phyloP scores from a whole-genome alignment of 2,888 invertebrate genomes.

The Eudasyphora cyanicolor region DNA sequence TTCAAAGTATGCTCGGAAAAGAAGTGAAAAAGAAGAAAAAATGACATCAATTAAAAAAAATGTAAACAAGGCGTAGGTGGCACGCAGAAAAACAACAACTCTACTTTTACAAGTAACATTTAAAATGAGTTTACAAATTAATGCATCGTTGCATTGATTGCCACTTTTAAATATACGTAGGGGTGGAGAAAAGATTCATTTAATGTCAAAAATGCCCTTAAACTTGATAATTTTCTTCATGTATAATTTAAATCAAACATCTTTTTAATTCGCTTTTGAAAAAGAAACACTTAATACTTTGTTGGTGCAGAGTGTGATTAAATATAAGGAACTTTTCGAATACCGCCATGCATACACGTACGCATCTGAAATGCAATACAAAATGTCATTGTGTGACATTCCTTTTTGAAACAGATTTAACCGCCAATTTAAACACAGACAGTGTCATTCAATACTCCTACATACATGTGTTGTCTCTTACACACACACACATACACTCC shows the following conservation, averaged over 20 bases:
- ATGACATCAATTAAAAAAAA: conserved; percentile 7
- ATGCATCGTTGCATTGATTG: conserved; percentile 77
- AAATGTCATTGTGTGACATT: conserved; percentile 38
- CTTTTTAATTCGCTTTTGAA: no score
- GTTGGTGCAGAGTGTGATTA: no score
- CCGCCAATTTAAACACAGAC: conserved; percentile 57
- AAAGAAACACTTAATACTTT: no score
- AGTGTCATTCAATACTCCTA: conserved; percentile 14
- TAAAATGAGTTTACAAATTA: conserved; percentile 71
- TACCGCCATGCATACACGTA: background rate
- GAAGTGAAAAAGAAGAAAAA: background rate
- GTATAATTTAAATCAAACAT: no score
- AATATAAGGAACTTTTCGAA: no score
- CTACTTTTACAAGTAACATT: conserved; percentile 22
- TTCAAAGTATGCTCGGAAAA: conserved; percentile 34
- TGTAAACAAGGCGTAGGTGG: conserved; percentile 4
- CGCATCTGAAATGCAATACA: background rate
- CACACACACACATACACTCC: background rate
- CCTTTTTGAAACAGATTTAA: conserved; percentile 46
- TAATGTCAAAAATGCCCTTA: no score
- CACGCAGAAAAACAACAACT: conserved; percentile 3
- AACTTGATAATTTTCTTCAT: no score
- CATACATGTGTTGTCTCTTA: background rate
- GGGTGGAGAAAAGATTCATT: conserved; percentile 31
- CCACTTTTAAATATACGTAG: conserved; percentile 62